Evolutionary conservation across 2,797 vertebrate species (phyloP), one percentile per base, ranked within the genome.

Genomic region (Synanceia verrucosa): DNA sequence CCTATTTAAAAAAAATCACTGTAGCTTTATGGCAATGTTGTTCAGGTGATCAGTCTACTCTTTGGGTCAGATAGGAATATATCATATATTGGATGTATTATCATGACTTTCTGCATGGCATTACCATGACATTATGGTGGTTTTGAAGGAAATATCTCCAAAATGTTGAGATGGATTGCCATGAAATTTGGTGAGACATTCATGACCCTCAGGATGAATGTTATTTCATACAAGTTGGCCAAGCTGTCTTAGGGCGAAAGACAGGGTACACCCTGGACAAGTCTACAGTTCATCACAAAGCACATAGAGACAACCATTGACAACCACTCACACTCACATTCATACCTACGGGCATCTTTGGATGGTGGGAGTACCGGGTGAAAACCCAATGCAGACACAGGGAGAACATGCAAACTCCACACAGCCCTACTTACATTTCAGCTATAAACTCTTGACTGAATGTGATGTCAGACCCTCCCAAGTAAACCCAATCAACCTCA

Each of bases 401-500:
- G n/a, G n/a, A n/a, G n/a, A n/a, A n/a, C n/a, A n/a, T n/a, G n/a
- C n/a, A n/a, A n/a, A n/a, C n/a, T n/a, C n/a, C n/a, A 26, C 36
- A 12, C 28, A 43, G 16, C 52, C 19, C 7, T 33, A 21, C 10
- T 11, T n/a, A n/a, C 4, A 29, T 6, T 39, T 47, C 13, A 67
- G 10, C 14, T 31, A 9, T 36, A 9, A 56, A 43, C n/a, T 37
- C 13, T 31, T 26, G 16, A 7, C 29, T 1, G 0, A 13, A 31
- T 31, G 10, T 19, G 29, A 66, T 6, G 12, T 51, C 47, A 53
- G 6, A 16, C 5, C 28, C 4, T 34, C 0, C 11, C 6, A 56
- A 48, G 44, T 28, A 59, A 70, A 65, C 60, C 19, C 24, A 33
- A 44, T 37, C 4, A 66, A 21, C 29, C 24, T 63, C 6, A 29